A percentile compares a stretch with the other conserved stretches of the same genome.
Evolutionary conservation across 2,888 invertebrate genomes (phyloP).

Genomic region (Idaea dimidiata): DNA sequence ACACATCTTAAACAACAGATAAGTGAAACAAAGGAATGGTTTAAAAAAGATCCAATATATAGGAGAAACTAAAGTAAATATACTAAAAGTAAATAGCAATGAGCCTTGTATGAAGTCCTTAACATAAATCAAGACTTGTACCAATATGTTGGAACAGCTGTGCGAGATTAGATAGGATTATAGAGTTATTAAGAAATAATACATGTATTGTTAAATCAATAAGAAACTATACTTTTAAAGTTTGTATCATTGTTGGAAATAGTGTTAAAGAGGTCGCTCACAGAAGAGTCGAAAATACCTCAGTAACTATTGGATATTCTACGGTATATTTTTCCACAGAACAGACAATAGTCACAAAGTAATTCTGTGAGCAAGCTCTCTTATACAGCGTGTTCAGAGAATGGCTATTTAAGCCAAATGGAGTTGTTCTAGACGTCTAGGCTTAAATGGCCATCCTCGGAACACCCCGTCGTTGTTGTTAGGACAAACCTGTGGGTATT

Average conservation of each 20-base stretch:
- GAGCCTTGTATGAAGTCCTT: background rate
- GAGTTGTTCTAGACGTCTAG: no score
- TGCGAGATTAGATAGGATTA: slow-evolving; percentile 16
- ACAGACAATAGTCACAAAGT: no score
- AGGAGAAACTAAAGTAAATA: background rate
- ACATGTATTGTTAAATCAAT: slow-evolving; percentile 15
- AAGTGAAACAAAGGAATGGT: background rate
- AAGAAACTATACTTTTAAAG: background rate
- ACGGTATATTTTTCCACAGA: no score
- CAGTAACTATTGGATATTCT: no score
- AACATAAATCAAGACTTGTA: background rate
- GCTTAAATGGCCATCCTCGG: no score
- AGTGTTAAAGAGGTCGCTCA: no score
- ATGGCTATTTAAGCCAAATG: no score
- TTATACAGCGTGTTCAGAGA: no score
- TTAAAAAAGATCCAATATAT: background rate
- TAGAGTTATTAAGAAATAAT: slow-evolving; percentile 10
- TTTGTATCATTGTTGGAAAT: no score
- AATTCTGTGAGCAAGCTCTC: no score
- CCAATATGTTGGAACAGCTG: background rate
- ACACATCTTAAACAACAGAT: background rate
- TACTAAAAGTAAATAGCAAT: background rate
- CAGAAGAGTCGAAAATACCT: no score
- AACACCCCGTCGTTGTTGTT: background rate
- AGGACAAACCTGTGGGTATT: slow-evolving; percentile 66